Conservation (phyloP, 2,797 vertebrate genomes). For the Mycteria americana region DNA sequence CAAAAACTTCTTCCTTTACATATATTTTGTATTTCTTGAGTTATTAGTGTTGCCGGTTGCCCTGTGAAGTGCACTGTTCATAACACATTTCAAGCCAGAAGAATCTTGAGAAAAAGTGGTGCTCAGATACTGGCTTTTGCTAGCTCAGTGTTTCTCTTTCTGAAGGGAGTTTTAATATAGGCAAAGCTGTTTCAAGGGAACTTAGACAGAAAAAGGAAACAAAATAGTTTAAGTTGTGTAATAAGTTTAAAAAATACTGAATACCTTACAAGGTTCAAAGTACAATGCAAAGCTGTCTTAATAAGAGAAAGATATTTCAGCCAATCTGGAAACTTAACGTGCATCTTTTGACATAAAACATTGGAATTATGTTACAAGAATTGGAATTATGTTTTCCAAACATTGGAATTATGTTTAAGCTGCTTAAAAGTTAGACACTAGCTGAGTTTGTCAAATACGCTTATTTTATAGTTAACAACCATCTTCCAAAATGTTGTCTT, state of each 20-base stretch:
- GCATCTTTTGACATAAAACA: neutral
- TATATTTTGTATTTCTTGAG: neutral
- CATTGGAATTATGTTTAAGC: neutral
- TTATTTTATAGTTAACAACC: neutral
- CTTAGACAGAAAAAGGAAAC: neutral
- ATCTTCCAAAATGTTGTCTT: neutral
- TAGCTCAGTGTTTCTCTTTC: neutral
- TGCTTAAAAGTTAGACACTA: neutral
- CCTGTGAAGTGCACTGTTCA: neutral
- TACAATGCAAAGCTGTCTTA: neutral
- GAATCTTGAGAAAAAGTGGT: neutral
- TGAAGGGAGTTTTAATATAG: neutral
- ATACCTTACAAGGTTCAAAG: neutral
- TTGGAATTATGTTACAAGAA: neutral
- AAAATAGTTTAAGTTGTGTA: neutral
- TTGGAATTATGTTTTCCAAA: neutral
- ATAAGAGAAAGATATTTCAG: neutral
- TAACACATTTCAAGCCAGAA: neutral
- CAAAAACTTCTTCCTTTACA: neutral
- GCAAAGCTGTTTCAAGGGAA: neutral
- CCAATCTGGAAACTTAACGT: neutral
- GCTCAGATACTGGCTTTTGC: neutral
- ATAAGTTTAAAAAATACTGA: neutral
- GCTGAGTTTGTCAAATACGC: neutral
- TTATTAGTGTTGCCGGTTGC: neutral